Evolutionary conservation across 1,140 invertebrate genomes (phyloP).

Genomic region (Tetragnatha versicolor): DNA sequence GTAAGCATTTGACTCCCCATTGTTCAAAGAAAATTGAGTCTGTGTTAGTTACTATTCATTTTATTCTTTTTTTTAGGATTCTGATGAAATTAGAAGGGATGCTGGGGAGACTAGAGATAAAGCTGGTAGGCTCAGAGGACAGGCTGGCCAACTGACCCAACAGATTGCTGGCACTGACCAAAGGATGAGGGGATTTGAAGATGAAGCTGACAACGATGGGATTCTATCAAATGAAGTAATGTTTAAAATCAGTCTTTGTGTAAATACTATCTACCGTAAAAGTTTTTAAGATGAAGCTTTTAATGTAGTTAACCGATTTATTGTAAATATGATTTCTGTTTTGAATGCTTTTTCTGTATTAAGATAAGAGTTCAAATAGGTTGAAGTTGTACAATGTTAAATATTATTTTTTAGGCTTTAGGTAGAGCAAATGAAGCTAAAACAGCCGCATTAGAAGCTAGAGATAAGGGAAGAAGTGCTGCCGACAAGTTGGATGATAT

Average conservation of each 20-base stretch:
- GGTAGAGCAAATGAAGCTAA: conserved; percentile 87
- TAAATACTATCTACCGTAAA: too few species aligned
- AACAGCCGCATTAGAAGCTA: conserved; percentile 77
- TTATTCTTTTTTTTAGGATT: conserved; percentile 67
- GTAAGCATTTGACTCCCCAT: conserved; percentile 77
- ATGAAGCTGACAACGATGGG: conserved; percentile 76
- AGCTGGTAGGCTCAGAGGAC: conserved; percentile 76
- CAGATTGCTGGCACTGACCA: conserved; percentile 73
- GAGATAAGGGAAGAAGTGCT: conserved; percentile 80
- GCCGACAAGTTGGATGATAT: conserved; percentile 80
- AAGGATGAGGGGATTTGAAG: conserved; percentile 75
- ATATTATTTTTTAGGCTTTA: conserved; percentile 66
- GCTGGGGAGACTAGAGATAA: conserved; percentile 78
- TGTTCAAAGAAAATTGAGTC: too few species aligned
- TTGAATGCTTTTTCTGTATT: too few species aligned
- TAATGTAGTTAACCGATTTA: too few species aligned
- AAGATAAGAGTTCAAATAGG: too few species aligned
- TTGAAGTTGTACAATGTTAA: background rate
- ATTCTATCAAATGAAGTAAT: conserved; percentile 76
- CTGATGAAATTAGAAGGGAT: conserved; percentile 77
- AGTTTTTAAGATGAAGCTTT: too few species aligned
- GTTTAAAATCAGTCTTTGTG: too few species aligned
- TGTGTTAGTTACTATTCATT: too few species aligned
- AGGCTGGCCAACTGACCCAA: conserved; percentile 72
- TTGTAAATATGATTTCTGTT: too few species aligned